Evolutionary conservation across 2,888 invertebrate species (phyloP).

Genomic region (Acleris sparsana): DNA sequence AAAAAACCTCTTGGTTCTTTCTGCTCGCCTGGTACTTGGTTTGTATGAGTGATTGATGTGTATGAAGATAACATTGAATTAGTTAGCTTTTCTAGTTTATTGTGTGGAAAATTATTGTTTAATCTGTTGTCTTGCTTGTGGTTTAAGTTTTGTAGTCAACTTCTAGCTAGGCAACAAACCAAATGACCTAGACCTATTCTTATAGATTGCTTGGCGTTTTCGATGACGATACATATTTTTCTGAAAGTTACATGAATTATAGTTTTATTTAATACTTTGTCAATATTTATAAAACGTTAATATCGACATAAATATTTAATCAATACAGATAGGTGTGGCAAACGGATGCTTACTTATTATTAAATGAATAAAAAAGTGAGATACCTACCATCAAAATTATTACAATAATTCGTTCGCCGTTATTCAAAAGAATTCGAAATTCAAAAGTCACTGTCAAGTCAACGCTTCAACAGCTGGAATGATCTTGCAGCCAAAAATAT

Average conservation of each 20-base stretch:
- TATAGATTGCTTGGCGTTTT: too few relatives aligned
- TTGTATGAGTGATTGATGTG: slow-evolving; percentile 47
- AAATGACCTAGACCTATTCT: too few relatives aligned
- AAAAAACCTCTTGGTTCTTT: slow-evolving; percentile 44
- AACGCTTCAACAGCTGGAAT: slow-evolving; percentile 22
- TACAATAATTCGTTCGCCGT: slow-evolving; percentile 19
- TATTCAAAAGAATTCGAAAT: slow-evolving; percentile 27
- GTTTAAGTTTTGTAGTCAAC: too few relatives aligned
- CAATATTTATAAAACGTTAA: too few relatives aligned
- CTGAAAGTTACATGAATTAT: too few relatives aligned
- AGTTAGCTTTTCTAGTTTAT: slow-evolving; percentile 41
- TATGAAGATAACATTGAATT: slow-evolving; percentile 44
- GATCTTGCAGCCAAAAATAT: slow-evolving; percentile 8
- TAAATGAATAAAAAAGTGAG: neutral
- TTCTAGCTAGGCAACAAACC: too few relatives aligned
- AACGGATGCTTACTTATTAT: neutral
- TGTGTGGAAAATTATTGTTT: slow-evolving; percentile 38
- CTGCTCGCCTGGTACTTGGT: slow-evolving; percentile 48
- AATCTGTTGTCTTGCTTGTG: slow-evolving; percentile 9
- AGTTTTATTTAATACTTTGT: too few relatives aligned
- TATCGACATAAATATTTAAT: neutral
- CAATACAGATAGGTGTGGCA: neutral
- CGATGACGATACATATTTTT: too few relatives aligned
- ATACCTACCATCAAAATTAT: slow-evolving; percentile 5
- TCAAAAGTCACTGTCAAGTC: slow-evolving; percentile 36